Evolutionary conservation across 2,797 vertebrate species (phyloP).

Genomic region (Melanotaenia trifasciata): DNA sequence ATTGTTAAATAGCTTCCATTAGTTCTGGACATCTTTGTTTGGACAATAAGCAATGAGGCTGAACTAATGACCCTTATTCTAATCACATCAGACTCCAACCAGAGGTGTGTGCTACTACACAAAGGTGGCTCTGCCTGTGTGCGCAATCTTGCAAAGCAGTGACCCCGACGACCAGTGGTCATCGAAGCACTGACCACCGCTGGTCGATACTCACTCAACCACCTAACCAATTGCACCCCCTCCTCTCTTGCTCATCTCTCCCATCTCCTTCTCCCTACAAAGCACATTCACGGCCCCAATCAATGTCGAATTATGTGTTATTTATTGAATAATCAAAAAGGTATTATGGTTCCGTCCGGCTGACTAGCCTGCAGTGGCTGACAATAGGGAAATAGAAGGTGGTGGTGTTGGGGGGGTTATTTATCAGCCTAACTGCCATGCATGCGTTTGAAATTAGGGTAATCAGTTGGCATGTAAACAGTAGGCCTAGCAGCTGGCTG

Average conservation of each 20-base stretch:
- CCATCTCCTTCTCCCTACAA: conserved; percentile 58
- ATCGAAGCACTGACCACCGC: conserved; percentile 83
- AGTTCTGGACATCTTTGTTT: conserved; percentile 74
- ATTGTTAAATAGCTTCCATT: conserved; percentile 80
- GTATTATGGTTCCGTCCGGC: conserved; percentile 79
- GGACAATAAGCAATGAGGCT: conserved; percentile 78
- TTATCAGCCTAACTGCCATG: conserved; percentile 84
- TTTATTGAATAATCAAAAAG: conserved; percentile 92
- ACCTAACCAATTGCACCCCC: conserved; percentile 53
- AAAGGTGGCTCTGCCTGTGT: conserved; percentile 17
- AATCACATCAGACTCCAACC: conserved; percentile 80
- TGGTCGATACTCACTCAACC: conserved; percentile 81
- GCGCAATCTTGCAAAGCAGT: conserved; percentile 53
- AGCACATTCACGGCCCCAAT: conserved; percentile 84
- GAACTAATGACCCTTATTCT: conserved; percentile 81
- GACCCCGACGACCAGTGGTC: conserved; percentile 83
- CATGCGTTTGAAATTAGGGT: conserved; percentile 90
- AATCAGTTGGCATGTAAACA: conserved; percentile 94
- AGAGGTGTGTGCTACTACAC: conserved; percentile 46
- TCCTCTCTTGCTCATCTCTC: conserved; percentile 30
- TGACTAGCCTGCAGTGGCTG: conserved; percentile 75
- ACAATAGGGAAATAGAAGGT: conserved; percentile 72
- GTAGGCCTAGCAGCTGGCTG: conserved; percentile 88
- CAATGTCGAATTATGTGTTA: conserved; percentile 91
- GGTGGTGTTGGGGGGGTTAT: conserved; percentile 68